These are phyloP conservation scores for Neosalanx taihuensis DNA, from an alignment of 2,797 vertebrate genomes.

Conservation along the genomic window DNA sequence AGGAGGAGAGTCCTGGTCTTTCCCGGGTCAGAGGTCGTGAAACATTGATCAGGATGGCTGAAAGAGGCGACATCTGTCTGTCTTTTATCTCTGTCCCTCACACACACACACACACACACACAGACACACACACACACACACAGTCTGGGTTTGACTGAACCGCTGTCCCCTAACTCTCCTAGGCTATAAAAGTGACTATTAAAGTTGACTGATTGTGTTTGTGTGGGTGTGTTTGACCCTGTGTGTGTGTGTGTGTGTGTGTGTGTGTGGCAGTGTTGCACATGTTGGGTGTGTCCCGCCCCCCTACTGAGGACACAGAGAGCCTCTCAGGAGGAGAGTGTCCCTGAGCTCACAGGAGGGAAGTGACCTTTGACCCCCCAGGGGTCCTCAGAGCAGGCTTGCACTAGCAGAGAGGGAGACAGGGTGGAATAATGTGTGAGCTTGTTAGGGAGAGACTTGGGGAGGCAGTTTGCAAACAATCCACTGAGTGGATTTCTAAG, in stretches of 20 bases:
- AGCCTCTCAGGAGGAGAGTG: conserved; percentile 40
- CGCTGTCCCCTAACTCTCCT: conserved; percentile 48
- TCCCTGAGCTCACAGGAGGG: conserved; percentile 31
- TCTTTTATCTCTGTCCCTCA: conserved; percentile 28
- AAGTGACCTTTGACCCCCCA: conserved; percentile 51
- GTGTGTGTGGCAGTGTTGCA: too few relatives aligned
- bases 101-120: conserved; percentile 36
- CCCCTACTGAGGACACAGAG: background rate
- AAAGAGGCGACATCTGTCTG: conserved; percentile 52
- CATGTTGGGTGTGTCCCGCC: conserved; percentile 38
- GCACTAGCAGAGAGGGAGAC: conserved; percentile 44
- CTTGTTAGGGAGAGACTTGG: conserved; percentile 29
- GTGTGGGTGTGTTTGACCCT: conserved; percentile 1
- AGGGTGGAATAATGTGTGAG: conserved; percentile 50
- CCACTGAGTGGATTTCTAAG: conserved; percentile 18
- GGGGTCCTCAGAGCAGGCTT: conserved; percentile 53
- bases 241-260: conserved; percentile 7
- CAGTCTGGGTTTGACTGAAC: conserved; percentile 44
- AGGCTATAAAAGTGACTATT: conserved; percentile 66
- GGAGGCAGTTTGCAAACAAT: conserved; percentile 33
- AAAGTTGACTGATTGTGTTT: conserved; percentile 44
- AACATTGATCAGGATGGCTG: conserved; percentile 20
- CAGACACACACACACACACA: conserved; percentile 46
- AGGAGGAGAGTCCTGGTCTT: conserved; percentile 13
- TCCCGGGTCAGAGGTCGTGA: conserved; percentile 14